Percentiles rank a stretch among this genome's conserved stretches.
Evolutionary conservation across 2,888 invertebrate species (phyloP).

Genomic region (Mythimna pallens): DNA sequence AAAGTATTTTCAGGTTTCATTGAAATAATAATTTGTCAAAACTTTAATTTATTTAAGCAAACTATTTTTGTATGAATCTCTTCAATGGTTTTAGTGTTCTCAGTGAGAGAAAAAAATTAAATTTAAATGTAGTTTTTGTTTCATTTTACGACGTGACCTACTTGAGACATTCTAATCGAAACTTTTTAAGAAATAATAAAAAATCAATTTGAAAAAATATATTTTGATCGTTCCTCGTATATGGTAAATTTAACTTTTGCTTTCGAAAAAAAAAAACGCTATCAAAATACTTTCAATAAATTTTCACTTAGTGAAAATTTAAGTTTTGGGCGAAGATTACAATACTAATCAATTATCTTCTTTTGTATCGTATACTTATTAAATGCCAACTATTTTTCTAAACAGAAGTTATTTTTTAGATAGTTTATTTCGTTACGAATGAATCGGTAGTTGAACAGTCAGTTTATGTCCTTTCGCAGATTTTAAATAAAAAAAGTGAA

Average conservation of each 20-base stretch:
- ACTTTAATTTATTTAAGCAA: neutral
- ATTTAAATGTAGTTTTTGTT: slow-evolving; percentile 11
- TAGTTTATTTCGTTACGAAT: slow-evolving; percentile 9
- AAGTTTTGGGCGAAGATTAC: neutral
- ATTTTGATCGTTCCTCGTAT: slow-evolving; percentile 72
- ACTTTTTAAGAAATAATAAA: neutral
- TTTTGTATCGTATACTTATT: neutral
- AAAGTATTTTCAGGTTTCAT: neutral
- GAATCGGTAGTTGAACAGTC: slow-evolving; percentile 11
- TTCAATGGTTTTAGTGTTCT: neutral
- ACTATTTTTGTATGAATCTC: neutral
- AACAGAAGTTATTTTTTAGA: slow-evolving; percentile 9
- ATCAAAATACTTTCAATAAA: slow-evolving; percentile 34
- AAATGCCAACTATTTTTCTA: slow-evolving; percentile 18
- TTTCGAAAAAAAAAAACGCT: slow-evolving; percentile 57
- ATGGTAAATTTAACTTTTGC: slow-evolving; percentile 51
- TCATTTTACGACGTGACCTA: neutral
- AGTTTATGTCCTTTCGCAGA: neutral
- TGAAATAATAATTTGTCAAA: neutral
- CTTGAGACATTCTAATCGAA: neutral
- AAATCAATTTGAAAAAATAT: neutral
- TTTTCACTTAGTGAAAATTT: slow-evolving; percentile 35
- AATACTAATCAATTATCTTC: slow-evolving; percentile 8
- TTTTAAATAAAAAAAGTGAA: neutral
- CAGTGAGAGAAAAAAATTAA: slow-evolving; percentile 1